Conservation (phyloP, 2,888 invertebrate genomes). For the Candidula unifasciata region DNA sequence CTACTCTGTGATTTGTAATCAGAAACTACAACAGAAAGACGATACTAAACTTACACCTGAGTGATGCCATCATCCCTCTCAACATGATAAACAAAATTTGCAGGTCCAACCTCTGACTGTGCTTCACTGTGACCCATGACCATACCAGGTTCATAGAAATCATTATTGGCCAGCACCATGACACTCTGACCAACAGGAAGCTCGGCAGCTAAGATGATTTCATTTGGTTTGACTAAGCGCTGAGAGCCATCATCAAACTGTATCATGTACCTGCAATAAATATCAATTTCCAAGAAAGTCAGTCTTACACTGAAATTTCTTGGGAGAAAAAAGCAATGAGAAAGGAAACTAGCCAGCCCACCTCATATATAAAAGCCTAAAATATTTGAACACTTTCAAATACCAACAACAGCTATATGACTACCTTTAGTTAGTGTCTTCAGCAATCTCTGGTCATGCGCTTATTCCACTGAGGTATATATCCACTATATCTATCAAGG, state of each 20-base stretch:
- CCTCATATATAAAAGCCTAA: too few species aligned
- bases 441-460: too few species aligned
- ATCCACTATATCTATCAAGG: too few species aligned
- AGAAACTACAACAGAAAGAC: too few species aligned
- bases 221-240: constrained; percentile 58
- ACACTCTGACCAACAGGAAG: constrained; percentile 71
- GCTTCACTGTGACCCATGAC: constrained; percentile 57
- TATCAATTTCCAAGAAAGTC: background rate
- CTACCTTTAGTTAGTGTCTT: too few species aligned
- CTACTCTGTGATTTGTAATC: too few species aligned
- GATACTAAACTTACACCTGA: constrained; percentile 57
- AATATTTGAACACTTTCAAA: too few species aligned
- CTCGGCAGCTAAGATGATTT: constrained; percentile 64
- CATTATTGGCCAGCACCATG: constrained; percentile 63
- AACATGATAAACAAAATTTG: constrained; percentile 59
- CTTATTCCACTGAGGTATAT: too few species aligned
- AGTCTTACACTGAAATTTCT: too few species aligned
- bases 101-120: constrained; percentile 18
- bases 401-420: too few species aligned
- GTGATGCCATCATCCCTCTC: constrained; percentile 64
- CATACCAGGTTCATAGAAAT: constrained; percentile 66
- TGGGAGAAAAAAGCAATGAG: too few species aligned
- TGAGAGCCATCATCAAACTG: constrained; percentile 71
- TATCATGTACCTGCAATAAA: constrained; percentile 53
- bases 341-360: too few species aligned